Base-by-base conservation (phyloP, 2,797 vertebrate genomes). In the Myripristis jacobus region DNA sequence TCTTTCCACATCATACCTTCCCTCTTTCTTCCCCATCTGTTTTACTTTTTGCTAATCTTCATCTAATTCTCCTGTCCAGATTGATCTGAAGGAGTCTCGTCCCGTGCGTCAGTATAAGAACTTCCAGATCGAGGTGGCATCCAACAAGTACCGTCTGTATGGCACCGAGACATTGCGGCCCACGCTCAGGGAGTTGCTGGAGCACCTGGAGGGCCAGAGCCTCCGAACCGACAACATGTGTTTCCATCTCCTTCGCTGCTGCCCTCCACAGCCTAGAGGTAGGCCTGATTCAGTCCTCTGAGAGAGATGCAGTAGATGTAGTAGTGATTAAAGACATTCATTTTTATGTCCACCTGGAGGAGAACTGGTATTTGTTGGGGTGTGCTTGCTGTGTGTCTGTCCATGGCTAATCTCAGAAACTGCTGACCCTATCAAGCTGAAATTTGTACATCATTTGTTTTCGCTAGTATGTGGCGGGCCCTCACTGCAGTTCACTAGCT, bases 221-320 rank as follows among this genome's bases (percentile, higher is more conserved):
- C 96, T 99, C 7, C 93, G 96, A 19, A 97, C 97, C 0, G 98
- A 99, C 82, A 96, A 97, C 83, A 94, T 98, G 60, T 95, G 95
- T 74, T 99, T 99, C 41, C 95, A 96, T 15, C 86, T 99, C 50
- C 92, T 91, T 52, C 95, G 94, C 61, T 98, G 97, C 88, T 98
- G 96, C 89, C 98, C 97, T 21, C 98, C 98, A 19, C 96, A 98
- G 84, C 98, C 97, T 1, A 90, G 96, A 96, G 98, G 98, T 99
- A 88, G 54, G 54, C 1, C 24, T 24, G 34, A 59, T 24, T 10
- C 53, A 6, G 50, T 19, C 16, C 34, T 4, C 2, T 43, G 3
- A 51, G 43, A 31, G 21, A 44, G 36, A 31, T 38, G 38, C 52
- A 18, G 18, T 6, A 47, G 24, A 21, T n/a, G n/a, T n/a, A 38